Evolutionary conservation across 2,888 invertebrate genomes (phyloP).

Genomic region (Ectropis crepuscularia): DNA sequence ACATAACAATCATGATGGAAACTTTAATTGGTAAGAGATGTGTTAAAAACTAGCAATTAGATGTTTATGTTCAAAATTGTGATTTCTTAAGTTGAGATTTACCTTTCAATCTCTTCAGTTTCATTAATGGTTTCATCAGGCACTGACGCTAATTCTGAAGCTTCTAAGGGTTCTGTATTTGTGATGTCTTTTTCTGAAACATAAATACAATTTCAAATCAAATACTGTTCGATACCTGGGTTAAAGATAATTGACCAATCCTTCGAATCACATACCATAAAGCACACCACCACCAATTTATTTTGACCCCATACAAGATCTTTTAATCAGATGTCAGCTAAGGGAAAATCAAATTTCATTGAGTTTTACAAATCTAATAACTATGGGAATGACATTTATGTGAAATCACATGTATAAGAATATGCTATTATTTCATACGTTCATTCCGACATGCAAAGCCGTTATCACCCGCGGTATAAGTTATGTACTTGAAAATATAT

Average conservation of each 20-base stretch:
- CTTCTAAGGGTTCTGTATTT: slow-evolving; percentile 79
- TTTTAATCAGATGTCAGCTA: background rate
- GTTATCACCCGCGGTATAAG: too few relatives aligned
- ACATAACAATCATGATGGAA: too few relatives aligned
- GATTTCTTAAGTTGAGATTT: slow-evolving; percentile 10
- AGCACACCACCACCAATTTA: slow-evolving; percentile 16
- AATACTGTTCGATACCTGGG: background rate
- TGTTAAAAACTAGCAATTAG: too few relatives aligned
- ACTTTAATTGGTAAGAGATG: too few relatives aligned
- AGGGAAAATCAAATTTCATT: background rate
- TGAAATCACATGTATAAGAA: too few relatives aligned
- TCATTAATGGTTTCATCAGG: slow-evolving; percentile 79
- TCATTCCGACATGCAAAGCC: too few relatives aligned
- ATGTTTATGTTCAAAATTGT: too few relatives aligned
- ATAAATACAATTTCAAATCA: slow-evolving; percentile 29
- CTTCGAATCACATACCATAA: slow-evolving; percentile 14
- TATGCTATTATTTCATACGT: too few relatives aligned
- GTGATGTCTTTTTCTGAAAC: slow-evolving; percentile 79
- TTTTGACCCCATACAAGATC: background rate
- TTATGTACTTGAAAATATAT: too few relatives aligned
- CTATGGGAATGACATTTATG: too few relatives aligned
- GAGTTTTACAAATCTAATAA: background rate
- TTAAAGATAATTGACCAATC: slow-evolving; percentile 21
- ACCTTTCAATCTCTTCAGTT: slow-evolving; percentile 80
- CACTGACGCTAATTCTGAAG: slow-evolving; percentile 77